Conservation (phyloP, 2,797 vertebrate species). For the Typhlichthys subterraneus region DNA sequence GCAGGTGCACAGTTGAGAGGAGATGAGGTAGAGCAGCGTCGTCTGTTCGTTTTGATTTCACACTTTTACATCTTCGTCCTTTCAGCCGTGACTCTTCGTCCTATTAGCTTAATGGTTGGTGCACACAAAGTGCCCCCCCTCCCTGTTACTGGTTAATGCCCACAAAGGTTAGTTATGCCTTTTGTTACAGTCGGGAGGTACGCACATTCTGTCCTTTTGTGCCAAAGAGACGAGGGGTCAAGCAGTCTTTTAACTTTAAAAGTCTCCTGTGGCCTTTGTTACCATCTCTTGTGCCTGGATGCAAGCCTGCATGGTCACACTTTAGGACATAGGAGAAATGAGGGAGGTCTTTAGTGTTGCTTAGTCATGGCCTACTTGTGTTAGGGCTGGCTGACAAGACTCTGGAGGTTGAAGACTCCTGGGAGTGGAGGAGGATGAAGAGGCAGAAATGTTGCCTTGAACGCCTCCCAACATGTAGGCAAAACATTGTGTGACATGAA, state of each 20-base stretch:
- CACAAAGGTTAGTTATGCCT: slow-evolving; percentile 16
- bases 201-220: slow-evolving; percentile 13
- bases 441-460: background rate
- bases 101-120: background rate
- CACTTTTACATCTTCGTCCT: background rate
- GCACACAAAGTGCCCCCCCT: background rate
- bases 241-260: slow-evolving; percentile 33
- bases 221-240: background rate
- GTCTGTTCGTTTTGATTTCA: slow-evolving; percentile 4
- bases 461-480: background rate
- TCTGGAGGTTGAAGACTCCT: slow-evolving; percentile 46
- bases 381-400: slow-evolving; percentile 43
- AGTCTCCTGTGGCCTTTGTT: slow-evolving; percentile 44
- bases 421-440: slow-evolving; percentile 29
- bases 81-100: background rate
- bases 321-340: slow-evolving; percentile 36
- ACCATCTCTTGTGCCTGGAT: slow-evolving; percentile 32
- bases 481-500: no score
- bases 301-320: slow-evolving; percentile 42
- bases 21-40: slow-evolving; percentile 4
- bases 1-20: slow-evolving; percentile 1
- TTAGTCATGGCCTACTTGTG: slow-evolving; percentile 62
- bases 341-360: slow-evolving; percentile 56
- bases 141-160: slow-evolving; percentile 2
- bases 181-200: background rate